Base-by-base conservation (phyloP, 2,797 vertebrate genomes). In the Miichthys miiuy region DNA sequence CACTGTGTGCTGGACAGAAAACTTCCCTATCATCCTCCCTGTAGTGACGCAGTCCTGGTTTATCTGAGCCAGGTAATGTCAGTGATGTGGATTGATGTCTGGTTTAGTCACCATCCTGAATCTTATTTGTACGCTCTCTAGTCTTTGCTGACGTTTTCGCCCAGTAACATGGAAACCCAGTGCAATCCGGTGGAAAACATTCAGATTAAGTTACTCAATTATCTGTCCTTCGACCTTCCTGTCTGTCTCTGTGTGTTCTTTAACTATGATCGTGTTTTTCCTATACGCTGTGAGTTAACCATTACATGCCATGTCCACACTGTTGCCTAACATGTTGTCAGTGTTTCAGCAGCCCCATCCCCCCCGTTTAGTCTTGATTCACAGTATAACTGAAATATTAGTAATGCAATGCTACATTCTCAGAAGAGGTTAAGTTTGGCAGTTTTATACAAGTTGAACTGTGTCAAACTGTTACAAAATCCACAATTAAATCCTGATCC, bases 31-130 rank as follows among this genome's bases (percentile, higher is more conserved):
- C 17, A 9, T 21, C 42, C 20, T 34, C 56, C 44, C 46, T 58
- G 11, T 51, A 41, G 52, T 85, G 85, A 89, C 75, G 66, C 75
- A 88, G 67, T 71, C 77, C 42, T 55, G 50, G 4, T 56, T 80
- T 90, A 85, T 88, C 75, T 84, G 77, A 91, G 71, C 68, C 50
- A 57, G 64, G 64, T 77, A 66, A 71, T 65, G 73, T 81, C 65
- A 69, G 27, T 56, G 47, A 38, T 6, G 63, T 25, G 63, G 42
- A 64, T 8, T 72, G 18, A 58, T 63, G 58, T 44, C 41, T 27
- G 42, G 6, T 63, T 25, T 9, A 30, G 34, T 60, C 51, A 48
- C 4, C 34, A 14, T 16, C 17, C 44, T 60, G 2, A 51, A 55
- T 71, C 42, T 44, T 38, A 1, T 58, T 30, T 66, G 55, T 48